Conservation (phyloP, 2,888 invertebrate genomes). For the Sinelater perroti region DNA sequence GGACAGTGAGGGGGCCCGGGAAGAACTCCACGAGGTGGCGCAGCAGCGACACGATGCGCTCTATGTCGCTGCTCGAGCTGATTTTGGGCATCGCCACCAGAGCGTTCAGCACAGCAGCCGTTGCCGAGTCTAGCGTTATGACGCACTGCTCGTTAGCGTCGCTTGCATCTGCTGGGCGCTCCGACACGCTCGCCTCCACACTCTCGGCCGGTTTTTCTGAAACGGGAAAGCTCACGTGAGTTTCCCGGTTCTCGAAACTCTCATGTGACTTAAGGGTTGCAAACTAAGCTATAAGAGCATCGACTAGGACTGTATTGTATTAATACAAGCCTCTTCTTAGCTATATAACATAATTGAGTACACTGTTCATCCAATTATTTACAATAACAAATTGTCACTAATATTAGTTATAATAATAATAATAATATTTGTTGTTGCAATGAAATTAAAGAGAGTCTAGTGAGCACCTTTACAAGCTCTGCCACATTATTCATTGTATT, state of each 20-base stretch:
- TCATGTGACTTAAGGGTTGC: conserved; percentile 33
- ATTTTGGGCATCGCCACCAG: conserved; percentile 51
- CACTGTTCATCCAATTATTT: no score
- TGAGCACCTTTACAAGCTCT: no score
- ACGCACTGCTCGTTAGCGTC: conserved; percentile 13
- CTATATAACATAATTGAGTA: no score
- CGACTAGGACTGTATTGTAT: neutral
- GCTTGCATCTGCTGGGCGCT: conserved; percentile 19
- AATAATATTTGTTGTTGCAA: no score
- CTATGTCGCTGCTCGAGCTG: conserved; percentile 55
- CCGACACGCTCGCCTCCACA: conserved; percentile 14
- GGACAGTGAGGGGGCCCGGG: conserved; percentile 70
- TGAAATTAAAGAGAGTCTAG: no score
- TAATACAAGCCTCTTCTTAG: no score
- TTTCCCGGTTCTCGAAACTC: conserved; percentile 51
- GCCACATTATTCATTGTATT: no score
- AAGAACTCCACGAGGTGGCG: conserved; percentile 53
- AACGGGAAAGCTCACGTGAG: conserved; percentile 59
- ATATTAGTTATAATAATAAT: no score
- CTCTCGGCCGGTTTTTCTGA: conserved; percentile 41
- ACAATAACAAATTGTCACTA: no score
- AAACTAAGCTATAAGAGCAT: conserved; percentile 6
- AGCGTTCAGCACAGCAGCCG: conserved; percentile 10
- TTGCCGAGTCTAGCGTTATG: conserved; percentile 33
- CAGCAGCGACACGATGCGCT: conserved; percentile 52